These are phyloP conservation scores for Vespertilio murinus DNA, from an alignment of 2,797 vertebrate species.

Conservation along the genomic window DNA sequence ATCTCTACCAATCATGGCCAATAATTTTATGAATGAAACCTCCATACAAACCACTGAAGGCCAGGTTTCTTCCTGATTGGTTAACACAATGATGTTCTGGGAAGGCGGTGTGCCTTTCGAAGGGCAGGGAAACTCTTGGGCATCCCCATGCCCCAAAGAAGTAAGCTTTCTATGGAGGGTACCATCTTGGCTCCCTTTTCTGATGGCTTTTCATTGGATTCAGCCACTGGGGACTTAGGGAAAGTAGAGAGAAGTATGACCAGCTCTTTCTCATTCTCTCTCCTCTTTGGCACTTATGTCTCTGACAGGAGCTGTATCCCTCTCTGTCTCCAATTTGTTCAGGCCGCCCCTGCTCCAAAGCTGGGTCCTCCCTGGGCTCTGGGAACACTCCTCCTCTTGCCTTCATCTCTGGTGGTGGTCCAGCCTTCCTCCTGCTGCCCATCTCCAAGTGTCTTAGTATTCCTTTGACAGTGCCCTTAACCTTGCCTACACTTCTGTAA, in stretches of 20 bases:
- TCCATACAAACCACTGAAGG: not conserved
- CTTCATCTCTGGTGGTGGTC: not conserved
- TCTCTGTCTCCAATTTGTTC: not conserved
- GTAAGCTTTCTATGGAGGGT: not conserved
- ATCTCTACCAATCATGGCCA: not conserved
- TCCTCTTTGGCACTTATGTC: not conserved
- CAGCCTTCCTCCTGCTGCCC: not conserved
- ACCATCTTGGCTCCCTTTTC: not conserved
- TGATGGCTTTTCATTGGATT: not conserved
- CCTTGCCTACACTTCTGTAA: not conserved
- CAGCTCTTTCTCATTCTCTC: not conserved
- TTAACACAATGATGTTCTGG: not conserved
- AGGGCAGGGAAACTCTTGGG: not conserved
- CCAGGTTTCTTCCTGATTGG: not conserved
- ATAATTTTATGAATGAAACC: not conserved
- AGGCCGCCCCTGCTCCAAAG: not conserved
- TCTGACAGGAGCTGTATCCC: not conserved
- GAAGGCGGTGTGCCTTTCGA: accelerated
- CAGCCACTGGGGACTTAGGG: too few relatives aligned
- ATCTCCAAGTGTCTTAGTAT: not conserved
- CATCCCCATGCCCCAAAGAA: not conserved
- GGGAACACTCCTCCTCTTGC: accelerated
- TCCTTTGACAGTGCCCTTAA: not conserved
- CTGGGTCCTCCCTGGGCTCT: not conserved
- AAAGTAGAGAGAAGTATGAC: not conserved